phyloP scores from a whole-genome alignment of 2,888 invertebrate genomes.

The Oligia fasciuncula region DNA sequence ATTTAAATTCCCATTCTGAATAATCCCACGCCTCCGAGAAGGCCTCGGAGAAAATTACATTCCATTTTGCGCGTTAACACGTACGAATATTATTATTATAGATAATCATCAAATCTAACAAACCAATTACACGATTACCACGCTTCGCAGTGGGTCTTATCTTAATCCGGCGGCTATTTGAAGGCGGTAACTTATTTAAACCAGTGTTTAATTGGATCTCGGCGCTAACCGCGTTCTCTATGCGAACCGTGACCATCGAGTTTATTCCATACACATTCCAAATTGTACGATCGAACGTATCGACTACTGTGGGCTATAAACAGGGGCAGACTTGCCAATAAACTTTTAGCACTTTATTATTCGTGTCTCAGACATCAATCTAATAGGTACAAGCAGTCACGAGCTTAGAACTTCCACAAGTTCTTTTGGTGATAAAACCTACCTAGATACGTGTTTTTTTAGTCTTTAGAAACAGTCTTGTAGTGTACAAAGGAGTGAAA shows the following conservation, averaged over 20 bases:
- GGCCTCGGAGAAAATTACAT: conserved; percentile 57
- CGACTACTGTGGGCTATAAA: conserved; percentile 43
- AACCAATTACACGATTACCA: conserved; percentile 62
- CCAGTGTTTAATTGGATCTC: conserved; percentile 60
- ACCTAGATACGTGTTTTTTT: conserved; percentile 7
- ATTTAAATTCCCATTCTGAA: conserved; percentile 59
- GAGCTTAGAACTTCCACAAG: not conserved
- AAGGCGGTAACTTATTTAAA: conserved; percentile 56
- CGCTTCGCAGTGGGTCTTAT: conserved; percentile 62
- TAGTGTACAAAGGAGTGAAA: conserved; percentile 42
- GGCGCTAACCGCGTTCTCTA: conserved; percentile 34
- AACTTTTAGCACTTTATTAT: conserved; percentile 45
- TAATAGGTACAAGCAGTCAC: conserved; percentile 14
- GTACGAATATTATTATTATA: conserved; percentile 63
- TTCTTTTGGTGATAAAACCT: conserved; percentile 21
- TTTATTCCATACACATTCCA: conserved; percentile 53
- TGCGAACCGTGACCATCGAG: conserved; percentile 51
- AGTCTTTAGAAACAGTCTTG: conserved; percentile 21
- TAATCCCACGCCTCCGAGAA: conserved; percentile 52
- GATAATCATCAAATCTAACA: conserved; percentile 59
- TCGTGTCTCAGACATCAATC: conserved; percentile 11
- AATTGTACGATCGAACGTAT: conserved; percentile 39
- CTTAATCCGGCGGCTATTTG: conserved; percentile 61
- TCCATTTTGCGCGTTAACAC: conserved; percentile 60
- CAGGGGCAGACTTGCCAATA: conserved; percentile 37